These are phyloP conservation scores for Lypha dubia DNA, from an alignment of 2,888 invertebrate genomes.

Conservation along the genomic window DNA sequence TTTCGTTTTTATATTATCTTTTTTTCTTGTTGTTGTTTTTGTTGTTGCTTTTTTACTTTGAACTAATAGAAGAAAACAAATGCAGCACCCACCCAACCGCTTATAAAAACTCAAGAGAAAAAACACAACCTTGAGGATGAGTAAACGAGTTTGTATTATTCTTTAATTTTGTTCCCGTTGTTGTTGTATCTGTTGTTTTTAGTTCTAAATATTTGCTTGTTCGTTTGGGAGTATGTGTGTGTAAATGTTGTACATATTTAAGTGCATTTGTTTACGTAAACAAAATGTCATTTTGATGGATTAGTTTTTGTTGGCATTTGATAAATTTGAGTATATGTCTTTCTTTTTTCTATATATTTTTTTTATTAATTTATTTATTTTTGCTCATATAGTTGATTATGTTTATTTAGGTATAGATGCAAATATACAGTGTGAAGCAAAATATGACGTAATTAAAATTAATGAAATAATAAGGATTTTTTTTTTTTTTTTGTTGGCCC, in stretches of 20 bases:
- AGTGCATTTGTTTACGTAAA: slow-evolving; percentile 63
- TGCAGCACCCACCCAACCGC: not conserved
- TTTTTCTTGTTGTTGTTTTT: slow-evolving; percentile 26
- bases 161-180: slow-evolving; percentile 28
- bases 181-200: not conserved
- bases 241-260: slow-evolving; percentile 22
- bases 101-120: not conserved
- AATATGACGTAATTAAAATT: no score
- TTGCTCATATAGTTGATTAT: slow-evolving; percentile 51
- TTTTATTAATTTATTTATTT: no score
- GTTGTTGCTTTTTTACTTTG: slow-evolving; percentile 29
- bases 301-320: slow-evolving; percentile 70
- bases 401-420: slow-evolving; percentile 56
- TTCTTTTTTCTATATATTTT: not conserved
- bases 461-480: no score
- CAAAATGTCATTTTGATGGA: slow-evolving; percentile 72
- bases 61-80: slow-evolving; percentile 35
- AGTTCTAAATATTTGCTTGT: not conserved
- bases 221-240: not conserved
- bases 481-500: no score
- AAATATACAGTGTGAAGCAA: slow-evolving; percentile 7
- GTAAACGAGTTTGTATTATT: slow-evolving; percentile 44
- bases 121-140: slow-evolving; percentile 46
- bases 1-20: slow-evolving; percentile 48
- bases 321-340: slow-evolving; percentile 63